phyloP scores from a whole-genome alignment of 1,140 invertebrate genomes.

The Trinorchestia longiramus region DNA sequence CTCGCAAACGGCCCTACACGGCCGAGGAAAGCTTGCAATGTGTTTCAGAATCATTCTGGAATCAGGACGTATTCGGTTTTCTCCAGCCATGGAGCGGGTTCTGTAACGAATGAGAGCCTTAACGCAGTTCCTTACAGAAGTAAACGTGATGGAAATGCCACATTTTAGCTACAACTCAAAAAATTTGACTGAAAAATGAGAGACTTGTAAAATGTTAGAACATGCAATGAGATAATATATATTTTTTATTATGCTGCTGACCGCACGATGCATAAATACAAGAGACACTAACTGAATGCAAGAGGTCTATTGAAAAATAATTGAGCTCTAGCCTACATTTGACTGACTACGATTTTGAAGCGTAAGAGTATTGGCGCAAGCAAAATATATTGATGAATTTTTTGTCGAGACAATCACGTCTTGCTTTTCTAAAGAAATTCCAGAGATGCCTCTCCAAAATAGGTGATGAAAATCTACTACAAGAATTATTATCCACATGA shows the following conservation, averaged over 20 bases:
- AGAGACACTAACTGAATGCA: no score
- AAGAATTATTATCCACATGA: no score
- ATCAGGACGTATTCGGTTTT: neutral
- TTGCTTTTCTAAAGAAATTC: no score
- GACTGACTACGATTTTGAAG: no score
- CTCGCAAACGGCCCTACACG: neutral
- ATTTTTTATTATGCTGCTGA: neutral
- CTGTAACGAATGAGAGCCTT: neutral
- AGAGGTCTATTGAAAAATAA: no score
- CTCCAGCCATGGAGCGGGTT: neutral
- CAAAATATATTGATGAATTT: no score
- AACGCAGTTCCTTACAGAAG: neutral
- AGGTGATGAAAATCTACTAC: no score
- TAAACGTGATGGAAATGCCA: neutral
- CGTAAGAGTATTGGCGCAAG: no score
- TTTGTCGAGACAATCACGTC: no score
- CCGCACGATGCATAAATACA: neutral
- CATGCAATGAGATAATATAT: neutral
- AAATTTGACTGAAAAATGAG: neutral
- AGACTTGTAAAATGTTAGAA: neutral
- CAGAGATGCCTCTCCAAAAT: no score
- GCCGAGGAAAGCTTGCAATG: neutral
- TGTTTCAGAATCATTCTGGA: neutral
- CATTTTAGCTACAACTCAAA: neutral
- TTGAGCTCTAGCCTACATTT: no score